A percentile compares a stretch with the other conserved stretches of the same genome.
phyloP scores from a whole-genome alignment of 2,113 vertebrate genomes.

The Cygnus atratus region DNA sequence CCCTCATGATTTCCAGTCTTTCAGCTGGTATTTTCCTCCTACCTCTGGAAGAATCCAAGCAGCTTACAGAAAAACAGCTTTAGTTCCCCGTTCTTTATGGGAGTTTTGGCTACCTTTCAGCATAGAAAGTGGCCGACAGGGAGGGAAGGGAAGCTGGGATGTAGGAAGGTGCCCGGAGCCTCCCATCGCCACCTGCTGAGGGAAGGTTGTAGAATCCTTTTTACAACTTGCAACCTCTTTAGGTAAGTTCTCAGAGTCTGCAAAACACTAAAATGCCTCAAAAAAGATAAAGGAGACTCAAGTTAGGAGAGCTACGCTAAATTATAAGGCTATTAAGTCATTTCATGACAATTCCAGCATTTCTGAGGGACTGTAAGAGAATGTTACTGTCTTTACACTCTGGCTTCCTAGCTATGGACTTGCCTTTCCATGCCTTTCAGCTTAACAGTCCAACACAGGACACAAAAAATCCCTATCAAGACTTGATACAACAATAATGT shows the following conservation, averaged over 20 bases:
- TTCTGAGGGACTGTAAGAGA: neutral
- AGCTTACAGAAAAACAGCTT: neutral
- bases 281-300: neutral
- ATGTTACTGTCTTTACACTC: neutral
- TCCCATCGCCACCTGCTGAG: neutral
- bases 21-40: neutral
- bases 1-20: neutral
- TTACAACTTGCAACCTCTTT: neutral
- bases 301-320: neutral
- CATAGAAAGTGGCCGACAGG: neutral
- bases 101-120: neutral
- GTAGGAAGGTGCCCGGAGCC: neutral
- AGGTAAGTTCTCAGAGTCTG: neutral
- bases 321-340: neutral
- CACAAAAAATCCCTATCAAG: neutral
- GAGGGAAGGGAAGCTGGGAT: neutral
- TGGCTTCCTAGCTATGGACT: accelerated
- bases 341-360: neutral
- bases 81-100: neutral
- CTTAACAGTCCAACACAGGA: neutral
- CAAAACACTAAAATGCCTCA: neutral
- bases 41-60: neutral
- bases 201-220: neutral
- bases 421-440: neutral
- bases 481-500: neutral